Conservation (phyloP, 2,888 invertebrate genomes). For the Dione vanillae region DNA sequence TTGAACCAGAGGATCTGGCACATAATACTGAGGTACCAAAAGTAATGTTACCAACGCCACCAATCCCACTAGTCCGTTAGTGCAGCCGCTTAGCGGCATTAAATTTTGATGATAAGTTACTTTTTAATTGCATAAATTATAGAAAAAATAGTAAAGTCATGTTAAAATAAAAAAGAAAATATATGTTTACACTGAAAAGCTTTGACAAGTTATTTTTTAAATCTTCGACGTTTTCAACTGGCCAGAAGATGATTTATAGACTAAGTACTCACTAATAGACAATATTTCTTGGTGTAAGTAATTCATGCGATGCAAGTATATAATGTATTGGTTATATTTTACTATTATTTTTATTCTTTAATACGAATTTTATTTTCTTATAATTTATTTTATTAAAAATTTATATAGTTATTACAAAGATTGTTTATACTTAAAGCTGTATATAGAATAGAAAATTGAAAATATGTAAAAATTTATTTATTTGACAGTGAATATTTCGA, state of each 20-base stretch:
- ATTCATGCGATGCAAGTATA: no score
- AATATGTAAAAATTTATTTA: no score
- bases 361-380: no score
- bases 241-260: neutral
- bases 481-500: no score
- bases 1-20: conserved; percentile 57
- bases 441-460: no score
- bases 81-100: conserved; percentile 67
- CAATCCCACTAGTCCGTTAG: conserved; percentile 61
- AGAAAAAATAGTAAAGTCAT: conserved; percentile 13
- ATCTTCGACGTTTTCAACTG: neutral
- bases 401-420: no score
- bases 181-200: conserved; percentile 7
- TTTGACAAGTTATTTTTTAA: conserved; percentile 2
- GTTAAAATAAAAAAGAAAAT: conserved; percentile 9
- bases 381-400: no score
- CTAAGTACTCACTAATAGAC: neutral
- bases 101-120: conserved; percentile 12
- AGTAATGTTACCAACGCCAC: conserved; percentile 63
- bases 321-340: no score
- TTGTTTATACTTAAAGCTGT: no score
- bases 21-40: conserved; percentile 67
- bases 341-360: no score
- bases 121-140: conserved; percentile 17
- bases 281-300: neutral